These are phyloP conservation scores for Oreochromis tanganicae DNA, from an alignment of 2,113 vertebrate genomes.

Conservation along the genomic window DNA sequence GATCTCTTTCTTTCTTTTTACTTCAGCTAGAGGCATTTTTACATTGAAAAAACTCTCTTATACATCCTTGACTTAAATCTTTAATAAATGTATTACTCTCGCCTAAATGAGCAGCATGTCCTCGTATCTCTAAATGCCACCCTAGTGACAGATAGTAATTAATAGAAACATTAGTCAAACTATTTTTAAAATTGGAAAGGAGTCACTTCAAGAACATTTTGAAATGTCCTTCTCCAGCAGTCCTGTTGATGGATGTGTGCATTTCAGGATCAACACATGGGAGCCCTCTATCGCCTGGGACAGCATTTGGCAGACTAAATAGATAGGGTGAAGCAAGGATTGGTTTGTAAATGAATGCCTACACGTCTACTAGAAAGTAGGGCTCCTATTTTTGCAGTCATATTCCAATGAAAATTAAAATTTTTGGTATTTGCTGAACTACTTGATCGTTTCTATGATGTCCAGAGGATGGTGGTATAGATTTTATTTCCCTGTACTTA, in stretches of 20 bases:
- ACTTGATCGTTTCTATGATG: conserved; percentile 13
- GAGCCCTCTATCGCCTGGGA: conserved; percentile 32
- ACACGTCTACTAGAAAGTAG: background rate
- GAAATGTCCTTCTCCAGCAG: conserved; percentile 40
- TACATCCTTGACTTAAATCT: conserved; percentile 35
- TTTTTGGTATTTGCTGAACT: background rate
- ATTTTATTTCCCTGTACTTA: background rate
- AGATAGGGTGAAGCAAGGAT: conserved; percentile 15
- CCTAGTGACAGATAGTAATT: conserved; percentile 43
- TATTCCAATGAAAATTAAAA: conserved; percentile 8
- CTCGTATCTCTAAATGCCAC: conserved; percentile 41
- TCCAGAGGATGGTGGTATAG: background rate
- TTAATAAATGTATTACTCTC: conserved; percentile 34
- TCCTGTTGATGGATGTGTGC: conserved; percentile 48
- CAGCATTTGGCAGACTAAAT: conserved; percentile 44
- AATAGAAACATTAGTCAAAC: conserved; percentile 55
- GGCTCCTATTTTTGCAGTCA: background rate
- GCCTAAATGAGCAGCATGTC: conserved; percentile 27
- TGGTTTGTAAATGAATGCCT: conserved; percentile 33
- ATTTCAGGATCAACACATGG: conserved; percentile 39
- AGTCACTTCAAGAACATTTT: conserved; percentile 54
- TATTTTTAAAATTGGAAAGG: conserved; percentile 37
- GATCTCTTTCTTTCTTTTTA: background rate
- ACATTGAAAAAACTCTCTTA: conserved; percentile 3
- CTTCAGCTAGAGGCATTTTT: conserved; percentile 6